Evolutionary conservation across 2,888 invertebrate genomes (phyloP), one percentile per base, ranked within the genome.

Genomic region (Drosophila testacea): DNA sequence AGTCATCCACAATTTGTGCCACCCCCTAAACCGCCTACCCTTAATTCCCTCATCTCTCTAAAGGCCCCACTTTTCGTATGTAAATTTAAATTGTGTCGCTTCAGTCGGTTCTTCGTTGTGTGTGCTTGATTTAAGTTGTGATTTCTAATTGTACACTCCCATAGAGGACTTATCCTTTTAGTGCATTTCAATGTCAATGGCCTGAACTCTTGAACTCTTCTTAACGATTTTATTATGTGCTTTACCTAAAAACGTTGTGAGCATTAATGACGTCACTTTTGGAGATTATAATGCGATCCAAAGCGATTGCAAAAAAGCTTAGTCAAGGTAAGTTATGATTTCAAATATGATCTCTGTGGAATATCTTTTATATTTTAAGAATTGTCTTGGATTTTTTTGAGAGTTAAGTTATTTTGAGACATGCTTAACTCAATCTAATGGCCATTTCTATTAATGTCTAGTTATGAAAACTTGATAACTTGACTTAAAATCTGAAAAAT

Each of bases 221-320:
- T 32, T 42, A 48, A 51, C 61, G 59, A 39, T 70, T 65, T 59
- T 32, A 42, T 27, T 39, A 51, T 52, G 51, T 50, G 60, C 50
- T 50, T 38, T 13, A 57, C 57, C 50, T 36, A n/a, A 22, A 22
- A 22, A 38, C 27, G 27, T 41, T 51, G 50, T 55, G 16, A 69
- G 73, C 77, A 69, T 88, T 81, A 80, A 92, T 92, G 92, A 88
- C 89, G 85, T 88, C 91, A 69, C 60, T 91, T 22, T 75, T 91
- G 68, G 90, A 91, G 65, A 77, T 90, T 87, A 92, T 91, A 85
- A 92, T 92, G 92, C 92, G 92, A 89, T 92, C 92, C 72, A 92
- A 92, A 83, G 90, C 92, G 89, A 83, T 91, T 83, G 92, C 92
- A n/a, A 90, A 92, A 77, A 92, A 90, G 81, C 77, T 92, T 27